Percentiles rank a stretch among this genome's conserved stretches.
phyloP scores from a whole-genome alignment of 2,888 invertebrate species.

The Reticulitermes lucifugus region DNA sequence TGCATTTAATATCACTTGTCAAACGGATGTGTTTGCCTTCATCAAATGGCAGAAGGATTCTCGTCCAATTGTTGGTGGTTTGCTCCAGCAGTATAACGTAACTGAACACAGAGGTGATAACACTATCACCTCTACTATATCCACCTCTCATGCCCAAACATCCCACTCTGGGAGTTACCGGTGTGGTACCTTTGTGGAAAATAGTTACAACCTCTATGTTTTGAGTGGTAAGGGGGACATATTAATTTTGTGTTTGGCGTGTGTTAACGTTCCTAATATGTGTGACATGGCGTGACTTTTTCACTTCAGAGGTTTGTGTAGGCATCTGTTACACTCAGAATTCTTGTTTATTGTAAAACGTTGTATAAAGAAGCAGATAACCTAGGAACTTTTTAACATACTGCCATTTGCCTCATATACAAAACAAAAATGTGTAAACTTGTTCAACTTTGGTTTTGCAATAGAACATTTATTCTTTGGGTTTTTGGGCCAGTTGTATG shows the following conservation, averaged over 20 bases:
- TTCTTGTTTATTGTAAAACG: no score
- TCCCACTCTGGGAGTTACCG: constrained; percentile 55
- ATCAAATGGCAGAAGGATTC: constrained; percentile 56
- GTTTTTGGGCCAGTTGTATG: no score
- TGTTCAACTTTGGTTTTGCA: no score
- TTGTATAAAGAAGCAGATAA: no score
- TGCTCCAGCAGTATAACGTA: constrained; percentile 35
- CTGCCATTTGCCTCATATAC: no score
- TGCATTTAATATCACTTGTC: constrained; percentile 55
- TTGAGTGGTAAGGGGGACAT: constrained; percentile 55
- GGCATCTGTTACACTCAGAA: no score
- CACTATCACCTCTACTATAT: constrained; percentile 48
- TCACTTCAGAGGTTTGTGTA: no score
- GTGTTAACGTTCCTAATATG: not conserved
- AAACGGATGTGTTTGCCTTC: constrained; percentile 53
- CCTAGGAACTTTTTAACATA: no score
- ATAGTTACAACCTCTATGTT: constrained; percentile 54
- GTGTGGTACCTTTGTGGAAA: constrained; percentile 54
- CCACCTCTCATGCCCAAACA: constrained; percentile 52
- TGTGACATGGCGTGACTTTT: not conserved
- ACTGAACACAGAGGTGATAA: constrained; percentile 27
- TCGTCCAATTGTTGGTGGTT: constrained; percentile 47
- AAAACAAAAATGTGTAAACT: no score
- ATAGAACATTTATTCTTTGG: no score
- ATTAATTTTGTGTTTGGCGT: not conserved